Percentiles rank a stretch among this genome's conserved stretches.
These are phyloP conservation scores for Lasioglossum oenotherae DNA, from an alignment of 2,888 invertebrate species.

Conservation along the genomic window DNA sequence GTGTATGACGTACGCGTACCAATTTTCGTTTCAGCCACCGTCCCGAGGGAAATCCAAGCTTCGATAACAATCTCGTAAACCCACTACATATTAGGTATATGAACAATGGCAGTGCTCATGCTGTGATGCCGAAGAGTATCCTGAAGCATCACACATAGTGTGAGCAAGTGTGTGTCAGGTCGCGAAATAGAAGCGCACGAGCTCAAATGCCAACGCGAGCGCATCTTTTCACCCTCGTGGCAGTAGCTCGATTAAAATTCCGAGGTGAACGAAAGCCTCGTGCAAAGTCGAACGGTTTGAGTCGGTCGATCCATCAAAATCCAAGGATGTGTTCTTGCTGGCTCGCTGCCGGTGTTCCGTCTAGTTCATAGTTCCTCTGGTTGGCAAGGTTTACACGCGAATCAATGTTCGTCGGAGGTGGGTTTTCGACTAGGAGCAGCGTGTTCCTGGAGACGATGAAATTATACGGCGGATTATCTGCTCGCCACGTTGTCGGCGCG, in stretches of 20 bases:
- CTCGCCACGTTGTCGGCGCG: slow-evolving; percentile 52
- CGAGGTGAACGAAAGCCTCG: neutral
- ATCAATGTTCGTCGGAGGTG: slow-evolving; percentile 28
- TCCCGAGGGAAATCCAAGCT: too few relatives aligned
- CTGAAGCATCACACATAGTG: neutral
- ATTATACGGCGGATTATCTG: slow-evolving; percentile 71
- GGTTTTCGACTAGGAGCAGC: slow-evolving; percentile 24
- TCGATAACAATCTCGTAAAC: too few relatives aligned
- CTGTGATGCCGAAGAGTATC: neutral
- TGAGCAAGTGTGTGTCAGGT: neutral
- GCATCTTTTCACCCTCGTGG: neutral
- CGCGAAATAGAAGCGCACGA: neutral
- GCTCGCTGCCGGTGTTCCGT: neutral
- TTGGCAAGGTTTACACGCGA: slow-evolving; percentile 33
- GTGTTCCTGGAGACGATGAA: slow-evolving; percentile 51
- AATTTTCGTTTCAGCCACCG: too few relatives aligned
- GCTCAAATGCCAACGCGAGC: neutral
- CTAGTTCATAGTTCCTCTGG: slow-evolving; percentile 30
- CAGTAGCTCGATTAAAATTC: neutral
- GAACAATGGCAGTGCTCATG: too few relatives aligned
- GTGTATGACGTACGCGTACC: too few relatives aligned
- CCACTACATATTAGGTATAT: too few relatives aligned
- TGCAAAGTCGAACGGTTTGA: neutral
- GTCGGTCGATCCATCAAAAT: neutral
- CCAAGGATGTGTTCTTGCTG: neutral